Base-by-base conservation (phyloP, 2,888 invertebrate species). In the Dryobota labecula region DNA sequence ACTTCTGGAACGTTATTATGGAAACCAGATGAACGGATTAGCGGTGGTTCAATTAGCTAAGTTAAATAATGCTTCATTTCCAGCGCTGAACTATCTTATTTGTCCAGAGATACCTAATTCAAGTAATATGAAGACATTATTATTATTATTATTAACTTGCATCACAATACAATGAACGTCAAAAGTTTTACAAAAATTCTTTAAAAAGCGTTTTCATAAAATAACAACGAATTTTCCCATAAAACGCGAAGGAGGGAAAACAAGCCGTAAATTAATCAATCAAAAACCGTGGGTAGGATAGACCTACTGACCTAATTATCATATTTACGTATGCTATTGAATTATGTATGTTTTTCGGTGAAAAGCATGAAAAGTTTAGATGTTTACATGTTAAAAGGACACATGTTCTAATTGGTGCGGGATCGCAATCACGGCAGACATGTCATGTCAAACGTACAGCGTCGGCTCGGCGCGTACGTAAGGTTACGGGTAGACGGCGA, bases 401-500 rank as follows among this genome's bases (percentile, higher is more conserved):
- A 63, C 51, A 71, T 71, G 64, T 58, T 70, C 73, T 84, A 86
- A 86, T 87, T 85, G 82, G 74, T 84, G 80, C 75, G 56, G 74
- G 75, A 80, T 84, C 78, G 80, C 79, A 86, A 84, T 87, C 86
- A 86, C 80, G 75, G 71, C 76, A 82, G 74, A 76, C 75, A 73
- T 76, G 84, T 76, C 83, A 84, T 84, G 83, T 84, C 82, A 86
- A 66, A 79, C 78, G 82, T 83, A 58, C 72, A 79, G 20, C 68
- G 67, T 38, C 24, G 36, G 47, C 72, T 76, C 73, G 80, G 41
- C 73, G 82, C 70, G 69, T 80, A 84, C 85, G 82, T 81, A 87
- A 87, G 86, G 86, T 85, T 82, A 85, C 86, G 82, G 82, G 83
- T 83, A 86, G 86, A 84, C 83, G 85, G 74, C 76, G 76, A 76